Evolutionary conservation across 2,888 invertebrate species (phyloP).

Genomic region (Chironomus riparius): DNA sequence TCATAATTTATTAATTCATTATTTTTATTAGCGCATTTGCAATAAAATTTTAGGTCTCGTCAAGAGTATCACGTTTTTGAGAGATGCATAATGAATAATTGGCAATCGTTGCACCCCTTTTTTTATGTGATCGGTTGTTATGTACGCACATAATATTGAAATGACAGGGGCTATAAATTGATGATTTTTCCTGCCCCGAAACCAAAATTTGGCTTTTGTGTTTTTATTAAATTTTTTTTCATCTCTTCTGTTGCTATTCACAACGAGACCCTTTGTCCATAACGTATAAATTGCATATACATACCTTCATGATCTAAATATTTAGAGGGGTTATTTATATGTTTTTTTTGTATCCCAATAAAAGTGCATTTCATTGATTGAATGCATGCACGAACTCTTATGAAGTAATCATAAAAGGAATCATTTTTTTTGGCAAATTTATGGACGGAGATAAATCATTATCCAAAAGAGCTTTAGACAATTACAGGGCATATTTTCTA

Average conservation of each 20-base stretch:
- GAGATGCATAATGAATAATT: neutral
- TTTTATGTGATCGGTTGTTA: neutral
- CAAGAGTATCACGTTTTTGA: neutral
- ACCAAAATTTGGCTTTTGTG: conserved; percentile 15
- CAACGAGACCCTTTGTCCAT: no score
- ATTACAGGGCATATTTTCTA: no score
- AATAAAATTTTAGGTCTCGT: neutral
- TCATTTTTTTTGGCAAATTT: neutral
- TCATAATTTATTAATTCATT: neutral
- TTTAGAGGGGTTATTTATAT: neutral
- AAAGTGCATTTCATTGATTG: neutral
- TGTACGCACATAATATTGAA: neutral
- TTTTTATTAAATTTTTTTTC: conserved; percentile 4
- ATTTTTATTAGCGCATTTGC: neutral
- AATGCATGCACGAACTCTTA: neutral
- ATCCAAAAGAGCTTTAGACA: neutral
- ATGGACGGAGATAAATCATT: neutral
- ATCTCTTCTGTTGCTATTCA: neutral
- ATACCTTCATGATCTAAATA: no score
- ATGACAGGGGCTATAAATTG: conserved; percentile 11
- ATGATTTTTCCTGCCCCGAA: conserved; percentile 9
- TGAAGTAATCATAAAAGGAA: no score
- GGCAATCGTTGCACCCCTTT: neutral
- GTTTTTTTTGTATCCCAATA: neutral
- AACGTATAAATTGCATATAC: no score